phyloP scores from a whole-genome alignment of 1,140 invertebrate species.

The Phthorimaea operculella region DNA sequence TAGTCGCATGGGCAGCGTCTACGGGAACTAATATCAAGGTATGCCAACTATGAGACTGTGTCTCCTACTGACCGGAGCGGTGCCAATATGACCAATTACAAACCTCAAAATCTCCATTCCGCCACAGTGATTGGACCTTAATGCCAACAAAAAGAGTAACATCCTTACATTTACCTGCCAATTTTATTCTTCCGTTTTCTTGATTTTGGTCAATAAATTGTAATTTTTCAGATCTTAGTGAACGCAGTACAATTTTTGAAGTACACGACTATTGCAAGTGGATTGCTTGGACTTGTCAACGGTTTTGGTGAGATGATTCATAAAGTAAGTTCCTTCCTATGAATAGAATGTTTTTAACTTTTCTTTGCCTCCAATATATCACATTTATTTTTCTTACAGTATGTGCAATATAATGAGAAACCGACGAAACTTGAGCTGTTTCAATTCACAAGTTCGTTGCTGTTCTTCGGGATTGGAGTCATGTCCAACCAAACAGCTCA shows the following conservation, averaged over 20 bases:
- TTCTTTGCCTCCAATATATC: no score
- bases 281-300: constrained; percentile 13
- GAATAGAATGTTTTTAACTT: no score
- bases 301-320: constrained; percentile 14
- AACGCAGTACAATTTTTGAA: constrained; percentile 13
- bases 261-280: constrained; percentile 12
- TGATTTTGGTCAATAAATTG: no score
- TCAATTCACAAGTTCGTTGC: constrained; percentile 12
- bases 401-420: constrained; percentile 9
- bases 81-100: no score
- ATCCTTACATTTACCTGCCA: no score
- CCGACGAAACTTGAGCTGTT: constrained; percentile 13
- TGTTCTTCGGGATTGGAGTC: constrained; percentile 18
- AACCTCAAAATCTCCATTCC: no score
- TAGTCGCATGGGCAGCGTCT: constrained; percentile 13
- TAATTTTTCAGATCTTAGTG: constrained; percentile 14
- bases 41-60: no score
- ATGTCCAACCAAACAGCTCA: constrained; percentile 21
- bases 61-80: no score
- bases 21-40: constrained; percentile 17
- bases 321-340: constrained; percentile 8
- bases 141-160: no score
- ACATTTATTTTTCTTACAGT: no score
- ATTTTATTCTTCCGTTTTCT: no score
- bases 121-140: no score